Evolutionary conservation across 2,113 vertebrate genomes (phyloP), one percentile per base, ranked within the genome.

Genomic region (Dipodomys merriami): DNA sequence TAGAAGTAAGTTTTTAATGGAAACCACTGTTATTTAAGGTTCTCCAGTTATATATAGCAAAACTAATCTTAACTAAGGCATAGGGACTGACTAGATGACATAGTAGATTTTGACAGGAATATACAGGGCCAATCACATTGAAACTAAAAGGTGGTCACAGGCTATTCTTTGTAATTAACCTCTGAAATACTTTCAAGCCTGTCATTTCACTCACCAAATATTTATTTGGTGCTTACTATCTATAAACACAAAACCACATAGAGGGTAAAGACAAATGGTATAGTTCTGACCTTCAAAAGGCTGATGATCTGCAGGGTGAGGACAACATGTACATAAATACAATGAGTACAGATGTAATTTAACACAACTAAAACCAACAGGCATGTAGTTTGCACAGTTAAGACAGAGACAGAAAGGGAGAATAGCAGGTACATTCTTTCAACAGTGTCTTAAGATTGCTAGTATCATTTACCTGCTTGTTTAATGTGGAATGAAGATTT

Each of bases 1-100:
- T n/a, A 77, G 92, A 29, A 88, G 65, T n/a, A 29, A 88, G 65
- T n/a, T 82, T 88, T 83, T 74, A 88, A 79, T 30, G 33, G 85
- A 96, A 83, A 69, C 2, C 30, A 76, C 25, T 76, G 29, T 73
- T 88, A 71, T 53, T 83, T 86, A 53, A 60, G 13, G 15, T 88
- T 83, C 10, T 72, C 22, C 25, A 78, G 82, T 85, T 78, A 82
- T 6, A 90, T 19, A 80, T 9, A 68, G 13, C 6, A 76, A 91
- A 53, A 12, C 44, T 72, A 68, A 84, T 30, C 57, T 72, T 81
- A 65, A 35, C 76, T 71, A 78, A 46, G 1, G 6, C 29, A 79
- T 15, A 86, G 33, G 7, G 20, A 15, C 23, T 67, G 29, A 86
- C 0, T 53, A 5, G 49, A 44, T 94, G 23, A 7, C 19, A 33